Percentiles rank a stretch among this genome's conserved stretches.
These are phyloP conservation scores for Pyralis farinalis DNA, from an alignment of 2,888 invertebrate genomes.

Conservation along the genomic window DNA sequence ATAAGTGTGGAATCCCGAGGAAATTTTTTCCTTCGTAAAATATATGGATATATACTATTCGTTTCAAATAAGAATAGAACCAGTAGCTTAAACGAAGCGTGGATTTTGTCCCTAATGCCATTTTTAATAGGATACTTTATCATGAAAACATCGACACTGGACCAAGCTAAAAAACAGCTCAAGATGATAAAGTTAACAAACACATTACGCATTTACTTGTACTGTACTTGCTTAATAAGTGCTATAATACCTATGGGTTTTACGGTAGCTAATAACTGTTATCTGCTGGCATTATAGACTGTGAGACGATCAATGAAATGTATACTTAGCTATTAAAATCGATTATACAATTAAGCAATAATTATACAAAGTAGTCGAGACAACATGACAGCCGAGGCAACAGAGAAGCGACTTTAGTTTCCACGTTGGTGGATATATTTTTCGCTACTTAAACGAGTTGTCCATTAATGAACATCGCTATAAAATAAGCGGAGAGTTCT, in stretches of 20 bases:
- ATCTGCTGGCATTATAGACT: constrained; percentile 9
- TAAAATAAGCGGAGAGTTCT: constrained; percentile 69
- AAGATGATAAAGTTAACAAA: too few relatives aligned
- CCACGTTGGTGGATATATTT: constrained; percentile 36
- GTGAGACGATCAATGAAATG: constrained; percentile 16
- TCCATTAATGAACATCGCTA: constrained; percentile 71
- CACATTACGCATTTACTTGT: too few relatives aligned
- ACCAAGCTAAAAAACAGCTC: too few relatives aligned
- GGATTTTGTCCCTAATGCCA: too few relatives aligned
- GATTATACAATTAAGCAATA: constrained; percentile 63
- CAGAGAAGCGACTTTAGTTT: constrained; percentile 39
- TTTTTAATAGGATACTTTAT: too few relatives aligned
- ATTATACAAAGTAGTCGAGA: constrained; percentile 54
- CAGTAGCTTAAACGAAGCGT: too few relatives aligned
- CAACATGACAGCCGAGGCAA: constrained; percentile 19
- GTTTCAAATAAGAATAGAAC: too few relatives aligned
- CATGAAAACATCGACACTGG: too few relatives aligned
- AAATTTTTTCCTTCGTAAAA: too few relatives aligned
- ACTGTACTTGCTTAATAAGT: too few relatives aligned
- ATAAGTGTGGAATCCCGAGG: too few relatives aligned
- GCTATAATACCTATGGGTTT: constrained; percentile 3
- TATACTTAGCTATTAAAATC: constrained; percentile 28
- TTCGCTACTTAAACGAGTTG: constrained; percentile 27
- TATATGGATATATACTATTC: too few relatives aligned
- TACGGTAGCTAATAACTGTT: constrained; percentile 16